Conservation (phyloP, 2,113 vertebrate species). For the Brevimyrus niger region DNA sequence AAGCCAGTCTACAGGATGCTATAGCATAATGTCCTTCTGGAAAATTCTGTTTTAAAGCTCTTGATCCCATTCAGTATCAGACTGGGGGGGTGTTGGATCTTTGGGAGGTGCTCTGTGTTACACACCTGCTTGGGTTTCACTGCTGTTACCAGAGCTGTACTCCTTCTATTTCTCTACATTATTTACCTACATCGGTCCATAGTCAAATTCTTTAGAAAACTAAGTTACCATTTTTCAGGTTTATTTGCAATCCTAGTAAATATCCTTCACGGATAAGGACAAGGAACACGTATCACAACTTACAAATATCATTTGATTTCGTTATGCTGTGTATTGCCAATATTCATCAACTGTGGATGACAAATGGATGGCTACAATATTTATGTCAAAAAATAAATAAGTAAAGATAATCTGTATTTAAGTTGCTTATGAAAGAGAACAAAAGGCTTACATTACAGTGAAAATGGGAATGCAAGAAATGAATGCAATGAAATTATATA, state of each 20-base stretch:
- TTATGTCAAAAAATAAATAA: neutral
- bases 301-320: neutral
- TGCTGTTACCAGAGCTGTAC: neutral
- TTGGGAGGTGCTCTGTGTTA: neutral
- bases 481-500: neutral
- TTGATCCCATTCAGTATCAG: neutral
- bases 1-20: neutral
- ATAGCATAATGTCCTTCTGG: neutral
- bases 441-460: neutral
- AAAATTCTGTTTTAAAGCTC: neutral
- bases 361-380: neutral
- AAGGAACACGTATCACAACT: neutral
- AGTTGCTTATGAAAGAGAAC: neutral
- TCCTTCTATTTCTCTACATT: neutral
- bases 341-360: neutral
- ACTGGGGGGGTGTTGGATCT: neutral
- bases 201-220: neutral
- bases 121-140: neutral
- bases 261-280: neutral
- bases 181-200: neutral
- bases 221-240: neutral
- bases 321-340: neutral
- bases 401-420: neutral
- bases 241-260: neutral
- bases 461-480: neutral